Evolutionary conservation across 2,888 invertebrate species (phyloP).

Genomic region (Synergus umbraculus): DNA sequence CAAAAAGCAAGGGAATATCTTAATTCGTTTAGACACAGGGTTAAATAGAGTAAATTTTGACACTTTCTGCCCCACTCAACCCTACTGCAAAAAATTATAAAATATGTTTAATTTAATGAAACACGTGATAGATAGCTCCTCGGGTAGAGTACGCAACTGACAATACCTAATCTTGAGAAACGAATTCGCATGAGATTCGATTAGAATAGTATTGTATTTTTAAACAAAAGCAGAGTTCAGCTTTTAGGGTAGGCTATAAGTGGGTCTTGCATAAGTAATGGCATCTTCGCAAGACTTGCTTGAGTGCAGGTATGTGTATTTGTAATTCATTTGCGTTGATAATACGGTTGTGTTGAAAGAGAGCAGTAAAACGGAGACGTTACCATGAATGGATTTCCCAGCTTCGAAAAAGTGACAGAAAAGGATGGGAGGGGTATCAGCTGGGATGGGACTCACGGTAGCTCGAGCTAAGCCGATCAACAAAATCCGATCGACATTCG

Average conservation of each 20-base stretch:
- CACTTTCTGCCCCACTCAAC: too few relatives aligned
- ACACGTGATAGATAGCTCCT: too few relatives aligned
- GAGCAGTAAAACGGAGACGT: conserved; percentile 59
- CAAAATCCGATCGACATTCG: conserved; percentile 62
- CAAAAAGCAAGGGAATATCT: too few relatives aligned
- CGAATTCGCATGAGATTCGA: background rate
- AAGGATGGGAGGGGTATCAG: conserved; percentile 61
- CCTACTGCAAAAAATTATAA: too few relatives aligned
- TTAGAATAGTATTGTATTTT: background rate
- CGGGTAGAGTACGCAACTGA: too few relatives aligned
- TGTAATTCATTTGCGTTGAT: background rate
- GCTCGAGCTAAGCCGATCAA: conserved; percentile 75
- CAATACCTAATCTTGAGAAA: background rate
- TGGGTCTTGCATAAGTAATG: conserved; percentile 74
- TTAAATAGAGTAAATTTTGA: too few relatives aligned
- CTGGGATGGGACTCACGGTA: conserved; percentile 72
- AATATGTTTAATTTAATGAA: too few relatives aligned
- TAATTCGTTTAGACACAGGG: too few relatives aligned
- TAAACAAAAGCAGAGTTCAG: conserved; percentile 48
- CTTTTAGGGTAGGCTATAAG: conserved; percentile 71
- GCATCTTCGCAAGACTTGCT: conserved; percentile 56
- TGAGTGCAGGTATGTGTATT: conserved; percentile 41
- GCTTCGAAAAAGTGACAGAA: background rate
- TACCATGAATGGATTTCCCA: conserved; percentile 55
- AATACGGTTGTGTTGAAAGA: conserved; percentile 45